Percentiles rank a stretch among this genome's conserved stretches.
Conservation (phyloP, 2,888 invertebrate genomes). For the Drosophila falleni region DNA sequence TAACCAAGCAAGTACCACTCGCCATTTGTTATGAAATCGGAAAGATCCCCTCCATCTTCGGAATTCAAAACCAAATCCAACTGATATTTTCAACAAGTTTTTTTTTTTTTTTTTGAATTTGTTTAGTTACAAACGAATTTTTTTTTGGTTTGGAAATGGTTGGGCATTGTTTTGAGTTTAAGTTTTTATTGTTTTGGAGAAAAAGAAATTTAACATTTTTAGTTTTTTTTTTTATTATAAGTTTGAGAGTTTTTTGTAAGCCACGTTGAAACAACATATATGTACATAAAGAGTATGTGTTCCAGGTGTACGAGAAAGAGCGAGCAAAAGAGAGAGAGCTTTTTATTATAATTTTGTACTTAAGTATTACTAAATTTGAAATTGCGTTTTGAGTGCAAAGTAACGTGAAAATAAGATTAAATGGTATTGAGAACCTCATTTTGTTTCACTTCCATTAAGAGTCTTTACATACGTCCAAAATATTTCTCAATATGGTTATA, state of each 20-base stretch:
- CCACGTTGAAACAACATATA: constrained; percentile 79
- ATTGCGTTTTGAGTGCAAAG: constrained; percentile 65
- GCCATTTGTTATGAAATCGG: constrained; percentile 99
- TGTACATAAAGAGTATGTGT: constrained; percentile 77
- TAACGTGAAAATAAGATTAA: constrained; percentile 67
- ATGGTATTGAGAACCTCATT: constrained; percentile 45
- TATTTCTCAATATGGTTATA: constrained; percentile 12
- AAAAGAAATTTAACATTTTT: constrained; percentile 75
- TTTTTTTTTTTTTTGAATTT: constrained; percentile 52
- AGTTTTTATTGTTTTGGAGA: constrained; percentile 61
- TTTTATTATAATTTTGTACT: constrained; percentile 41
- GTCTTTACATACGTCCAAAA: constrained; percentile 84
- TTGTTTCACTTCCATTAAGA: constrained; percentile 84
- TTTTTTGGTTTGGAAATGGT: constrained; percentile 52
- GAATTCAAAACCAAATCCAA: constrained; percentile 98
- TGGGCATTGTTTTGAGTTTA: constrained; percentile 70
- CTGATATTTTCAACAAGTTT: constrained; percentile 86
- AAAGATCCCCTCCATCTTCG: constrained; percentile 96
- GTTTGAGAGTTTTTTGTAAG: constrained; percentile 57
- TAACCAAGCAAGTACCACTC: constrained; percentile 99
- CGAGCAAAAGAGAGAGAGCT: constrained; percentile 50
- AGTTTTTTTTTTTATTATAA: constrained; percentile 54
- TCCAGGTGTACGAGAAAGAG: constrained; percentile 69
- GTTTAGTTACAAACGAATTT: constrained; percentile 57
- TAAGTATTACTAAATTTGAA: constrained; percentile 34